Evolutionary conservation across 1,140 invertebrate species (phyloP), one percentile per base, ranked within the genome.

Genomic region (Caenorhabditis brenneri): DNA sequence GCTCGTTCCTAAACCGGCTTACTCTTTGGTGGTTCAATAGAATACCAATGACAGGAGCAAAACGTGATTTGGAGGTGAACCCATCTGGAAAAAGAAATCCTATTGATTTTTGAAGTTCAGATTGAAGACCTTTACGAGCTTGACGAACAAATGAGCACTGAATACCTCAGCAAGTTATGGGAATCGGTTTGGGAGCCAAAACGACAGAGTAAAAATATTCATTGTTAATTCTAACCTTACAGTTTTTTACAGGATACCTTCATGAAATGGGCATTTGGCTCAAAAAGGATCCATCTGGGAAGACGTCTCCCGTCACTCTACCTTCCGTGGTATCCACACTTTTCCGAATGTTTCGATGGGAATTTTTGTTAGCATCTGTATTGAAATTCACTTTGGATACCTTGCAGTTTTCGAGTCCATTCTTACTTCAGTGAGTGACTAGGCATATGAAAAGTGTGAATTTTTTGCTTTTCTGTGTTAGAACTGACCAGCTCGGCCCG

Each of bases 11-110:
- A 15, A 86, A 80, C 58, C 87, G 87, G 15, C 65, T 88, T 12
- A 88, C 84, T 12, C 49, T 90, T 16, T 91, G 88, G 90, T 90
- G 89, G 89, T 90, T 91, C 85, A 91, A 89, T 60, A 48, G 60
- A 12, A 39, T 90, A 12, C 88, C 88, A 7, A 79, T 86, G 33
- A 36, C 88, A 15, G 89, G 89, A 10, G 58, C 86, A 0, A 79
- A 55, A 15, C 88, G 90, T 53, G 88, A 90, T 53, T 60, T 90
- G 7, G 88, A 88, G 79, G 58, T 85, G 27, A 55, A 10, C 22
- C 24, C 5, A n/a, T n/a, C n/a, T n/a, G n/a, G n/a, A n/a, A n/a
- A n/a, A n/a, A n/a, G n/a, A n/a, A n/a, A n/a, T n/a, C n/a, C n/a
- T n/a, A n/a, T n/a, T n/a, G n/a, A n/a, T n/a, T n/a, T n/a, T n/a